A percentile compares a stretch with the other conserved stretches of the same genome.
Evolutionary conservation across 2,797 vertebrate genomes (phyloP).

Genomic region (Bothrops alternatus): DNA sequence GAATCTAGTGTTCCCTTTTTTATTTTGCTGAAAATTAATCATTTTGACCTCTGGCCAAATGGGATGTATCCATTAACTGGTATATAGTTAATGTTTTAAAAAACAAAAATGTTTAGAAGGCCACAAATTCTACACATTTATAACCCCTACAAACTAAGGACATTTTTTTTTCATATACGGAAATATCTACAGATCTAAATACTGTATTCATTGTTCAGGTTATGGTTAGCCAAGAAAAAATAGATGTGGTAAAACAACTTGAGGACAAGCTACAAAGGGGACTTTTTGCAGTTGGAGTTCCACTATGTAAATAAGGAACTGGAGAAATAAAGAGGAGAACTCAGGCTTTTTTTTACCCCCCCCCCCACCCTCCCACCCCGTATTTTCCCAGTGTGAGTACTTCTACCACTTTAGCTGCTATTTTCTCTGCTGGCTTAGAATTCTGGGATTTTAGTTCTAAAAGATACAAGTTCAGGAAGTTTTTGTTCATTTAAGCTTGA

Average conservation of each 20-base stretch:
- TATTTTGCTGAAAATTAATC: neutral
- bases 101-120: neutral
- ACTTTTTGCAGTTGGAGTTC: neutral
- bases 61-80: neutral
- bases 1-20: neutral
- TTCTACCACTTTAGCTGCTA: neutral
- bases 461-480: neutral
- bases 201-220: neutral
- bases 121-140: neutral
- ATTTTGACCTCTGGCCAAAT: neutral
- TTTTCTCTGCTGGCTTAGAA: neutral
- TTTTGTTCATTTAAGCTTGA: neutral
- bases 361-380: accelerated
- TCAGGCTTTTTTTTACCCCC: neutral
- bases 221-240: neutral
- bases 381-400: neutral
- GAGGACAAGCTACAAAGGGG: neutral
- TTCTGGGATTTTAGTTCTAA: neutral
- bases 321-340: neutral
- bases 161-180: neutral
- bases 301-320: neutral
- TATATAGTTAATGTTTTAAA: neutral
- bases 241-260: neutral
- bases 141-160: neutral
- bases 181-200: neutral